phyloP scores from a whole-genome alignment of 2,888 invertebrate species.

The Pollenia angustigena region DNA sequence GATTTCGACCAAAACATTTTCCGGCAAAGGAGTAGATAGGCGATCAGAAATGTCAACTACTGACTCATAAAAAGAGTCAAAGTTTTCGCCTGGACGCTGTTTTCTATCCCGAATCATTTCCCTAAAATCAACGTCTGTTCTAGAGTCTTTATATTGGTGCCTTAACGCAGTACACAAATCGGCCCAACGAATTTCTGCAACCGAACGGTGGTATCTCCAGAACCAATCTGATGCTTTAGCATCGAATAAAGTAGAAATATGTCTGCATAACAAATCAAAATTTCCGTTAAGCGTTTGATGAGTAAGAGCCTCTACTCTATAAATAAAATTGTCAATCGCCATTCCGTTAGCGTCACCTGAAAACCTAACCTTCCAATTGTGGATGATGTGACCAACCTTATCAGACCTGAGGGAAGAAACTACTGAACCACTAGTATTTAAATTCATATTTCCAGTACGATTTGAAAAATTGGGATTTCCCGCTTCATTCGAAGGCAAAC shows the following conservation, averaged over 20 bases:
- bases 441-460: too few relatives aligned
- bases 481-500: too few relatives aligned
- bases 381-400: too few relatives aligned
- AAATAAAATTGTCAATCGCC: background rate
- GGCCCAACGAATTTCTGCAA: background rate
- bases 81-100: background rate
- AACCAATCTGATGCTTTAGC: background rate
- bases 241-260: background rate
- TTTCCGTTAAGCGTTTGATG: background rate
- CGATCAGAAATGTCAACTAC: constrained; percentile 1
- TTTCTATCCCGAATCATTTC: constrained; percentile 20
- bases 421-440: too few relatives aligned
- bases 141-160: background rate
- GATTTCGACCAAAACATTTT: background rate
- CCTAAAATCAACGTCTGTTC: constrained; percentile 10
- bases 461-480: too few relatives aligned
- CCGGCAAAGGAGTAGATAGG: background rate
- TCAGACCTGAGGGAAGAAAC: too few relatives aligned
- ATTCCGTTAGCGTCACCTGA: background rate
- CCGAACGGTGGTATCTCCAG: background rate
- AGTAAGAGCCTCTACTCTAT: background rate
- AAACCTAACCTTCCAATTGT: background rate
- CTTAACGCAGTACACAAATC: background rate
- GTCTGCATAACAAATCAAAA: background rate
- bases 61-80: background rate